A percentile compares a stretch with the other conserved stretches of the same genome.
Conservation (phyloP, 2,888 invertebrate genomes). For the Cantharis nigra region DNA sequence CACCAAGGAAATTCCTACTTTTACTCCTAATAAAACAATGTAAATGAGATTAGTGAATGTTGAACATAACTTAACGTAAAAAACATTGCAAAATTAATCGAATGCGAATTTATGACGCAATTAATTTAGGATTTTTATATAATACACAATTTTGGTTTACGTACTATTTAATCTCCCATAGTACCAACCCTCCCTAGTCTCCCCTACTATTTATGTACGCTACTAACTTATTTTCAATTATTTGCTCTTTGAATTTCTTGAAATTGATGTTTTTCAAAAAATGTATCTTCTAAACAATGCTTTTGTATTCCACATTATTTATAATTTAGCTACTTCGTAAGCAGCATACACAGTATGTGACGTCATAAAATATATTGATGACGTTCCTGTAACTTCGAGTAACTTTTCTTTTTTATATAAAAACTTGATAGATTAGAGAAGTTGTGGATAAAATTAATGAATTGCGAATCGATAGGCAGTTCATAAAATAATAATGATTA, state of each 20-base stretch:
- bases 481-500: background rate
- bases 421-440: background rate
- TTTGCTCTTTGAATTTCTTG: background rate
- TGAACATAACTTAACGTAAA: no score
- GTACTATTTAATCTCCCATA: no score
- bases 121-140: no score
- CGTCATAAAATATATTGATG: background rate
- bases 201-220: no score
- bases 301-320: background rate
- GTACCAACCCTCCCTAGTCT: no score
- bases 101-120: no score
- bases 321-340: background rate
- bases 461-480: background rate
- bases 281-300: background rate
- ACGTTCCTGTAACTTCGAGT: background rate
- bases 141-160: no score
- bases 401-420: background rate
- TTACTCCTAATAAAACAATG: no score
- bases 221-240: background rate
- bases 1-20: no score
- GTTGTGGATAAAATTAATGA: background rate
- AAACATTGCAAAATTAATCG: no score
- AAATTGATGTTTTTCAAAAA: background rate
- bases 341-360: background rate
- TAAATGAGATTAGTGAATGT: no score